phyloP scores from a whole-genome alignment of 2,797 vertebrate genomes.

The Emys orbicularis region DNA sequence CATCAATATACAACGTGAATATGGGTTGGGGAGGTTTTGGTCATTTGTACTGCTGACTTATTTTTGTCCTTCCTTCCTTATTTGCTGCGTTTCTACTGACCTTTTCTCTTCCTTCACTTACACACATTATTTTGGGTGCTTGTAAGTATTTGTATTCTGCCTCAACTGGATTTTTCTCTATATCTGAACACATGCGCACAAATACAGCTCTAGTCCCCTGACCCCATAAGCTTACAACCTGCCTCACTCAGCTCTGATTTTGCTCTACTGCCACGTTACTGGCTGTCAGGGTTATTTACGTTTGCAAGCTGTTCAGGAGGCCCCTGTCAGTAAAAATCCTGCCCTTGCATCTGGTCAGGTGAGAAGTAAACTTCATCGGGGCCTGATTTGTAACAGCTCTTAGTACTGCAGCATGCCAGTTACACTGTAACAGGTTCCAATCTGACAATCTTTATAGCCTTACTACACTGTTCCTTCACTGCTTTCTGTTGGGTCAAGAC shows the following conservation, averaged over 20 bases:
- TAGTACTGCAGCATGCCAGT: fast-evolving
- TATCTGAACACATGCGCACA: fast-evolving
- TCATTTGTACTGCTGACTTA: background rate
- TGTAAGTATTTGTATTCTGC: background rate
- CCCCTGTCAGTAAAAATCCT: background rate
- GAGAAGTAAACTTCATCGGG: background rate
- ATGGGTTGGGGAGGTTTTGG: background rate
- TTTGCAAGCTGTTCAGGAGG: background rate
- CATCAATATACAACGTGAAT: background rate
- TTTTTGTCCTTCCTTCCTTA: background rate
- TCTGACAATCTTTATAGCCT: fast-evolving
- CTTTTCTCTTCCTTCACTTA: background rate
- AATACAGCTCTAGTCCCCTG: background rate
- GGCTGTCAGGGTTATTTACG: background rate
- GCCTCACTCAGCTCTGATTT: background rate
- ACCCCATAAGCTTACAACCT: background rate
- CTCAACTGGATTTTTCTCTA: background rate
- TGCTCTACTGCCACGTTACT: background rate
- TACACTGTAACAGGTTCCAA: background rate
- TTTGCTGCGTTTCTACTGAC: background rate
- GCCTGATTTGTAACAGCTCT: background rate
- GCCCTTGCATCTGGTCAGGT: background rate
- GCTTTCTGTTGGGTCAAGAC: no score
- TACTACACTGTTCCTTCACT: no score
- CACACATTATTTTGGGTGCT: fast-evolving